These are phyloP conservation scores for Drosophila ambigua DNA, from an alignment of 1,140 invertebrate genomes.

Conservation along the genomic window DNA sequence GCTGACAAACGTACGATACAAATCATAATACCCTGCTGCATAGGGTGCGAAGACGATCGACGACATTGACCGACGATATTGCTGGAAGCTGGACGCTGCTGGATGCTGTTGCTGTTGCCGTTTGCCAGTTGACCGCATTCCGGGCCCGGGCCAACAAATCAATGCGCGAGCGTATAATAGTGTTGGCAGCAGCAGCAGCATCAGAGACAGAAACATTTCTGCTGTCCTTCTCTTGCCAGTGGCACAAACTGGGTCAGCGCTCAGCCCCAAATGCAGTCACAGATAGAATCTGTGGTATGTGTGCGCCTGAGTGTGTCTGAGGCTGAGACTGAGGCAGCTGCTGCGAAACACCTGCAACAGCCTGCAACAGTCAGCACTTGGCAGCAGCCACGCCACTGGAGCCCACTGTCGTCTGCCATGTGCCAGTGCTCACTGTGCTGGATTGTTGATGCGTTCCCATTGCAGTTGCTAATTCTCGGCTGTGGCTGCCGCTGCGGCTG, in stretches of 20 bases:
- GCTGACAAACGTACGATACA: no score
- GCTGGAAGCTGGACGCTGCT: conserved; percentile 44
- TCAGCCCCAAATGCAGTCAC: conserved; percentile 58
- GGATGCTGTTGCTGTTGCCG: conserved; percentile 51
- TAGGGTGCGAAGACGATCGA: conserved; percentile 33
- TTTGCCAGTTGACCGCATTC: conserved; percentile 76
- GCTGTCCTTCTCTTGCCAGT: conserved; percentile 44
- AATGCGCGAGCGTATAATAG: conserved; percentile 69
- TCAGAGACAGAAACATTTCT: conserved; percentile 14
- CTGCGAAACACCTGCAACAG: conserved; percentile 61
- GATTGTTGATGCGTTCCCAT: conserved; percentile 57
- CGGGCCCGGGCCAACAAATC: conserved; percentile 64
- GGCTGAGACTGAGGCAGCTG: conserved; percentile 16
- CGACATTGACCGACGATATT: conserved; percentile 66
- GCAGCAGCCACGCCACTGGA: conserved; percentile 26
- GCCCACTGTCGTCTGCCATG: conserved; percentile 1
- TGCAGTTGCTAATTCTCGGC: conserved; percentile 58
- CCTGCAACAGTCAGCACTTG: conserved; percentile 3
- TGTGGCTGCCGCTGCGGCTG: conserved; percentile 20
- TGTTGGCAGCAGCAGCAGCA: conserved; percentile 45
- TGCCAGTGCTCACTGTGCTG: conserved; percentile 31
- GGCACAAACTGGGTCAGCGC: conserved; percentile 66
- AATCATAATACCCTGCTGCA: no score
- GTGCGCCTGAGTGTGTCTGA: conserved; percentile 30
- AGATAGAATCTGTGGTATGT: conserved; percentile 26